Evolutionary conservation across 2,113 vertebrate species (phyloP).

Genomic region (Tapirus terrestris): DNA sequence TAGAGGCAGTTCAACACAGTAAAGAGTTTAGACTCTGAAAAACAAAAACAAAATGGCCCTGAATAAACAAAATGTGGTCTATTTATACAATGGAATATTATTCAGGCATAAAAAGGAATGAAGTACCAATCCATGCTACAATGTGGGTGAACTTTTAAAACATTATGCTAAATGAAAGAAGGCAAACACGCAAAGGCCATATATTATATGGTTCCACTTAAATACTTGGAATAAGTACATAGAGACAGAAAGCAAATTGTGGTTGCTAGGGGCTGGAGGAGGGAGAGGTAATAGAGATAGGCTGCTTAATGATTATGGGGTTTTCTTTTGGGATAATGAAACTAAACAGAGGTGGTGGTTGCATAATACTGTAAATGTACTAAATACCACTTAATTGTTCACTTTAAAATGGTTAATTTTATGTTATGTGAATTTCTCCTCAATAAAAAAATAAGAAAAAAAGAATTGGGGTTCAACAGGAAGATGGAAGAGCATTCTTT

Average conservation of each 20-base stretch:
- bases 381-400: neutral
- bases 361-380: neutral
- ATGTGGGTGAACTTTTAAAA: neutral
- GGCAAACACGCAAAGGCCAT: neutral
- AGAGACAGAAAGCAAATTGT: neutral
- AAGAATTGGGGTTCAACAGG: neutral
- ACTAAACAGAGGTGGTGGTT: neutral
- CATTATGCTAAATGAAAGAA: neutral
- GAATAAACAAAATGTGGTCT: neutral
- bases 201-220: neutral
- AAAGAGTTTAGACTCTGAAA: neutral
- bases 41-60: neutral
- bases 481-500: neutral
- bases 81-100: neutral
- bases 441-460: neutral
- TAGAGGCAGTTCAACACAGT: neutral
- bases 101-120: neutral
- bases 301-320: neutral
- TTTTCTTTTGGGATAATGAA: neutral
- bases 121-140: neutral
- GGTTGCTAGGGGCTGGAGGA: neutral
- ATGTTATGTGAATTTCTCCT: neutral
- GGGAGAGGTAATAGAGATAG: no score
- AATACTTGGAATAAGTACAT: neutral
- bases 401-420: neutral